These are phyloP conservation scores for Syrphus vitripennis DNA, from an alignment of 2,888 invertebrate species.

Conservation along the genomic window DNA sequence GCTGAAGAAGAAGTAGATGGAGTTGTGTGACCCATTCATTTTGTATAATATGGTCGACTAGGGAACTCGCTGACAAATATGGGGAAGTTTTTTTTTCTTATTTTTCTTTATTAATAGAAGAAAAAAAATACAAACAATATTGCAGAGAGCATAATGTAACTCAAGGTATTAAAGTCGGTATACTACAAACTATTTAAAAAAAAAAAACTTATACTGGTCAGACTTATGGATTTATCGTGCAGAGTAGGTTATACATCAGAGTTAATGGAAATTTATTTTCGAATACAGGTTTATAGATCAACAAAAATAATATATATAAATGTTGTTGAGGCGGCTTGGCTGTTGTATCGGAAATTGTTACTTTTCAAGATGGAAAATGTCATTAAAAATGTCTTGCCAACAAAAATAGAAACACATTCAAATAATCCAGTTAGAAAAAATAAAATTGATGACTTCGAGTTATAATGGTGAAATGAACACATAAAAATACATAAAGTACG, in stretches of 20 bases:
- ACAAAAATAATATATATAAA: too few relatives aligned
- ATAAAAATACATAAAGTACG: too few relatives aligned
- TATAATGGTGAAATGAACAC: too few relatives aligned
- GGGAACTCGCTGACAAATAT: neutral
- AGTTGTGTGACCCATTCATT: constrained; percentile 4
- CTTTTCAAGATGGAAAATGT: neutral
- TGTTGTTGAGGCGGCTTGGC: neutral
- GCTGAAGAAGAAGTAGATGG: neutral
- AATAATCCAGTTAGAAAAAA: neutral
- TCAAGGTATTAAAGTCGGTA: constrained; percentile 7
- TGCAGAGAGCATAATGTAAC: neutral
- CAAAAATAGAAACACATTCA: neutral
- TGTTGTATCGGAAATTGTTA: constrained; percentile 10
- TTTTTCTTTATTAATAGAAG: neutral
- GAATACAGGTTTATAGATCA: constrained; percentile 11
- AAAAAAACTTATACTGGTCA: neutral
- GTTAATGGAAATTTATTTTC: constrained; percentile 3
- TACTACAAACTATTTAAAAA: neutral
- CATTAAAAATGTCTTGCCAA: neutral
- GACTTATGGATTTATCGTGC: neutral
- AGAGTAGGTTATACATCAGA: neutral
- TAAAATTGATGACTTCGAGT: too few relatives aligned
- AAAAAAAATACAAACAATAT: neutral
- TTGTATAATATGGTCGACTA: neutral
- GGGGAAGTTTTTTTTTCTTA: neutral